Percentiles rank a stretch among this genome's conserved stretches.
Evolutionary conservation across 2,797 vertebrate species (phyloP).

Genomic region (Rhinoraja longicauda): DNA sequence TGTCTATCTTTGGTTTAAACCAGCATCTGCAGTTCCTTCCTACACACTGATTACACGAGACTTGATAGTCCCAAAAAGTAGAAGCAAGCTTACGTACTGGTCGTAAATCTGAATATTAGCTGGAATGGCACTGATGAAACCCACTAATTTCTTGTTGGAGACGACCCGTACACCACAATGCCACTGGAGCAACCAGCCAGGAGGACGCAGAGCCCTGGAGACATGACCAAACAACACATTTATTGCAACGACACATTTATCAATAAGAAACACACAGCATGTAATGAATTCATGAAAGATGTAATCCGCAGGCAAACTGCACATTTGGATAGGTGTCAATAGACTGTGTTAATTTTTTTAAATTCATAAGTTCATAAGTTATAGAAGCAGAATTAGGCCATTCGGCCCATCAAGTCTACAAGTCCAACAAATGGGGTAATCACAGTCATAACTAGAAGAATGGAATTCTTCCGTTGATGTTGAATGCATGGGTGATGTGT

Average conservation of each 20-base stretch:
- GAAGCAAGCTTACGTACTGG: slow-evolving; percentile 61
- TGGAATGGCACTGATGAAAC: slow-evolving; percentile 96
- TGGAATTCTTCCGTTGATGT: not conserved
- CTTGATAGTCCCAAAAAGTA: not conserved
- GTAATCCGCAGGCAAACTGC: not conserved
- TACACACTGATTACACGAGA: not conserved
- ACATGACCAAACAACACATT: not conserved
- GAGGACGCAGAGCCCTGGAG: slow-evolving; percentile 86
- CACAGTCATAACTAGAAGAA: not conserved
- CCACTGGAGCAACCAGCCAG: slow-evolving; percentile 95
- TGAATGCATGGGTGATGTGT: no score
- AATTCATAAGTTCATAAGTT: no score
- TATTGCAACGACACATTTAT: not conserved
- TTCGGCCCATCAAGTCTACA: no score
- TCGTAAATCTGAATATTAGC: slow-evolving; percentile 89
- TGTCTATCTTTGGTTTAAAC: no score
- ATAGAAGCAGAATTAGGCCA: no score
- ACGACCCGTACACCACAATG: slow-evolving; percentile 94
- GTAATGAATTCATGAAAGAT: not conserved
- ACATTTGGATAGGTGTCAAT: not conserved
- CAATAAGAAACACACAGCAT: not conserved
- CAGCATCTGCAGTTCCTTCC: no score
- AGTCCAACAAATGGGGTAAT: not conserved
- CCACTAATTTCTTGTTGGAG: slow-evolving; percentile 92
- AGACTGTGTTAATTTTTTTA: not conserved